Evolutionary conservation across 2,888 invertebrate genomes (phyloP), one percentile per base, ranked within the genome.

Genomic region (Amblyjoppa proteus): DNA sequence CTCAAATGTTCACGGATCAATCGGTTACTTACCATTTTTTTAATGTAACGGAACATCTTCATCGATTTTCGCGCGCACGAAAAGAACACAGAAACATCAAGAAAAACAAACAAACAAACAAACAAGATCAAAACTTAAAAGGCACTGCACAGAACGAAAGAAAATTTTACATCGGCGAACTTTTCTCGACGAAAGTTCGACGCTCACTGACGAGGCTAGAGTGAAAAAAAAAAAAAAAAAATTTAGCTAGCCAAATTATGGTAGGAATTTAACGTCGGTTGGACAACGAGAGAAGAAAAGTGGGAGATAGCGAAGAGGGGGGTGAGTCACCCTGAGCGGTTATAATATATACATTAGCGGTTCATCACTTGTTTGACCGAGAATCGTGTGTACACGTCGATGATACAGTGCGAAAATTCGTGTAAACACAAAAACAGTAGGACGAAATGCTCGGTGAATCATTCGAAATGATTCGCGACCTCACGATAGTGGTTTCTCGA

Each of bases 11-110:
- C 20, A 49, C 20, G 11, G 13, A 45, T 45, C 16, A 45, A 11
- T 58, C 34, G 51, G 16, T 58, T 25, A 81, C 85, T 85, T 31
- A 85, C 85, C 70, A 73, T 58, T 69, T 75, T 25, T 78, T 78
- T 75, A 0, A 85, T 28, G 49, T 81, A 85, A 49, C 64, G 64
- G 1, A 74, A 85, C 85, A 85, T 85, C 51, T 58, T 75, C 34
- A 9, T 13, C 61, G 16, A 28, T 11, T 49, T 38, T 16, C 2
- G 49, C 11, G 13, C 34, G 38, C 34, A n/a, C 1, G 7, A n/a
- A 69, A 34, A 49, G 51, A 11, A 1, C 13, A 45, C n/a, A 25
- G 58, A 28, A 34, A 49, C 13, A 31, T 16, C 31, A 45, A 78
- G 9, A 61, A 78, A 69, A 49, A 49, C 31, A 16, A 34, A 64